phyloP scores from a whole-genome alignment of 2,113 vertebrate species.

The Tiliqua scincoides region DNA sequence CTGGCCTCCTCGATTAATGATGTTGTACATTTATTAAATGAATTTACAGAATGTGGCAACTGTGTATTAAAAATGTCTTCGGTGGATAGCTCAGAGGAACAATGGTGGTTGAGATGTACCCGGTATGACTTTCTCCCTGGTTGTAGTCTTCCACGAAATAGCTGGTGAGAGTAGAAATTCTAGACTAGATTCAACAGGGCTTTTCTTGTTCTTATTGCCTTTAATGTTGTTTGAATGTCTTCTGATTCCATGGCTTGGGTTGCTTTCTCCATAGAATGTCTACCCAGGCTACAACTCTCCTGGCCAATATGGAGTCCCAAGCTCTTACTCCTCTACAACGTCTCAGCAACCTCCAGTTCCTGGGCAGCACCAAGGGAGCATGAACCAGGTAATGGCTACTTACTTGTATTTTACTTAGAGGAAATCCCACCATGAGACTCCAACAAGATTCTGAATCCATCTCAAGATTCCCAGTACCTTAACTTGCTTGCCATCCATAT shows the following conservation, averaged over 20 bases:
- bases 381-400: constrained; percentile 64
- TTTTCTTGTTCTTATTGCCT: neutral
- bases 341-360: constrained; percentile 60
- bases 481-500: too few relatives aligned
- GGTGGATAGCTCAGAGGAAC: too few relatives aligned
- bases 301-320: constrained; percentile 81
- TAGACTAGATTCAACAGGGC: too few relatives aligned
- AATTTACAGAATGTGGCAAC: neutral
- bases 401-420: neutral
- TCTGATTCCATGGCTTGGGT: neutral
- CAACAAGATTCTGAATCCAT: neutral
- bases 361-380: constrained; percentile 67
- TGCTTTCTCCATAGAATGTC: constrained; percentile 74
- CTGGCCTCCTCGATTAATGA: neutral
- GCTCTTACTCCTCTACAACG: constrained; percentile 66
- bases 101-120: too few relatives aligned
- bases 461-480: neutral
- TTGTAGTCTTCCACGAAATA: too few relatives aligned
- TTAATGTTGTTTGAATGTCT: neutral
- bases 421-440: too few relatives aligned
- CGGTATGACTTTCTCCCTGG: too few relatives aligned
- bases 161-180: too few relatives aligned
- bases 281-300: constrained; percentile 76
- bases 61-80: neutral
- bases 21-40: neutral